Evolutionary conservation across 2,113 vertebrate species (phyloP).

Genomic region (Aldabrachelys gigantea): DNA sequence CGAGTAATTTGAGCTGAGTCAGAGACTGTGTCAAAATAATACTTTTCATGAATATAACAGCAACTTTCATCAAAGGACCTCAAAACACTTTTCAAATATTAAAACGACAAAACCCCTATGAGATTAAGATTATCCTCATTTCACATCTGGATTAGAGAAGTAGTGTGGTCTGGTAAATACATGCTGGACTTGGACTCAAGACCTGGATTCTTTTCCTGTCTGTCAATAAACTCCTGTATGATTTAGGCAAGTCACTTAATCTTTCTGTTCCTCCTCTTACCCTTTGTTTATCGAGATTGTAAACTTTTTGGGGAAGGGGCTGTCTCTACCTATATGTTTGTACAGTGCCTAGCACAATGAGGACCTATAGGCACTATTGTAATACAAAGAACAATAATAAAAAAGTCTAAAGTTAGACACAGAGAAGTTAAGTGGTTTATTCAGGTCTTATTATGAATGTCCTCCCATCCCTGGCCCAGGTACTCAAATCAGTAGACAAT

Average conservation of each 20-base stretch:
- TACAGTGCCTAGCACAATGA: neutral
- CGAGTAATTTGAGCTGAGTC: neutral
- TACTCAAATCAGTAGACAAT: slow-evolving; percentile 35
- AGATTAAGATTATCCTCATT: neutral
- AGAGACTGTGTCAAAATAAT: accelerated
- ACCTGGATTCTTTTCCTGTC: neutral
- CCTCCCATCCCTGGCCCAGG: neutral
- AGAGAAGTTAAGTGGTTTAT: accelerated
- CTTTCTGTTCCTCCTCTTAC: neutral
- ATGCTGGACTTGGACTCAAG: neutral
- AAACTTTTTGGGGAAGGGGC: neutral
- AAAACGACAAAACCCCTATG: neutral
- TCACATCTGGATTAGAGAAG: neutral
- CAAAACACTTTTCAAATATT: neutral
- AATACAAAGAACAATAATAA: neutral
- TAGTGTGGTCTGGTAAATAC: neutral
- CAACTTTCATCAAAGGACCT: neutral
- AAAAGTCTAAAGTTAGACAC: too few species aligned
- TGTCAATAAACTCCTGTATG: neutral
- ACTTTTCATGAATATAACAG: neutral
- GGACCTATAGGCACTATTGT: neutral
- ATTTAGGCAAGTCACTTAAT: neutral
- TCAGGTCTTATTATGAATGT: neutral
- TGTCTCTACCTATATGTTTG: neutral
- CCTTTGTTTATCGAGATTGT: neutral